Conservation (phyloP, 2,888 invertebrate genomes). For the Drosophila emarginata region DNA sequence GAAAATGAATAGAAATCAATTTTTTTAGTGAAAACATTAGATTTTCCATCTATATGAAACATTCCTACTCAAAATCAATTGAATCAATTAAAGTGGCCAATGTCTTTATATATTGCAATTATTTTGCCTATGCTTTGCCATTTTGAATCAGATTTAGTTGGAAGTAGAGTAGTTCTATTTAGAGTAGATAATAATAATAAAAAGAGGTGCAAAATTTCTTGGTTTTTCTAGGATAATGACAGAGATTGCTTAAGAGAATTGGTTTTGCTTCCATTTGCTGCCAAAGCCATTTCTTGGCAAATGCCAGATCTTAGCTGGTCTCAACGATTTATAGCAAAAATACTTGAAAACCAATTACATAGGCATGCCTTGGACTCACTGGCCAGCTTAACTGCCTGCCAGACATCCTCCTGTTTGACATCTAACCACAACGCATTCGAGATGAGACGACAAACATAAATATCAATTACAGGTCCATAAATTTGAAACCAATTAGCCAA, state of each 20-base stretch:
- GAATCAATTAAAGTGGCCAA: no score
- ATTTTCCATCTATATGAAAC: no score
- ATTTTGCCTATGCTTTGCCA: no score
- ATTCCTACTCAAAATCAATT: no score
- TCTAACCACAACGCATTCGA: conserved; percentile 52
- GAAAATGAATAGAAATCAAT: no score
- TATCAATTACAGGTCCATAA: conserved; percentile 81
- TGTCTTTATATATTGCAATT: no score
- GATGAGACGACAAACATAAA: conserved; percentile 71
- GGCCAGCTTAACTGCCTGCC: conserved; percentile 14
- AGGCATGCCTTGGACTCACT: conserved; percentile 49
- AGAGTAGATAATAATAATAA: not conserved
- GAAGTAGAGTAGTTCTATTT: not conserved
- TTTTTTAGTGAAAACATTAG: no score
- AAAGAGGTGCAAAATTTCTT: not conserved
- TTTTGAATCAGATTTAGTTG: no score
- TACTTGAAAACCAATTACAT: conserved; percentile 71
- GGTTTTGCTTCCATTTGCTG: conserved; percentile 11
- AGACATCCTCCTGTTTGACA: conserved; percentile 30
- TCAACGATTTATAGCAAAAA: conserved; percentile 67
- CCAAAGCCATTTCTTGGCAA: conserved; percentile 31
- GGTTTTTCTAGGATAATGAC: conserved; percentile 48
- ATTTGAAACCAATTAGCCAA: conserved; percentile 82
- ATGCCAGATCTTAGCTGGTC: conserved; percentile 28
- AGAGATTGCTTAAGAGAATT: conserved; percentile 23